phyloP scores from a whole-genome alignment of 2,888 invertebrate species.

The Tenthredo mesomela region DNA sequence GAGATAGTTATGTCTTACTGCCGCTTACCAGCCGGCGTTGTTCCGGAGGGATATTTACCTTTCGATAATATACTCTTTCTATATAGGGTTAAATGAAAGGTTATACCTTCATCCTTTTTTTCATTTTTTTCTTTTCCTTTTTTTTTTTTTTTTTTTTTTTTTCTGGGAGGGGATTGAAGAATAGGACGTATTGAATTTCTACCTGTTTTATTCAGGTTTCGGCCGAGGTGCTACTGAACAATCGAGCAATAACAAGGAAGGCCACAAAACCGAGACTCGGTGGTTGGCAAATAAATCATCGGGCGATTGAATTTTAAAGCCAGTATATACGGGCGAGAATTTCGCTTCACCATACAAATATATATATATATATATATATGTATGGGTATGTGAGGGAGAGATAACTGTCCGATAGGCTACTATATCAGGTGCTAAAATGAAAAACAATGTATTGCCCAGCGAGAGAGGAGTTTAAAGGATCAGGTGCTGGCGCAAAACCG shows the following conservation, averaged over 20 bases:
- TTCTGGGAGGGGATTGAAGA: not conserved
- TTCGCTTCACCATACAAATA: not conserved
- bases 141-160: not conserved
- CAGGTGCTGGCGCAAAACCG: slow-evolving; percentile 23
- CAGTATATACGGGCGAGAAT: slow-evolving; percentile 7
- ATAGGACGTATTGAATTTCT: not conserved
- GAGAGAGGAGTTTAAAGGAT: slow-evolving; percentile 41
- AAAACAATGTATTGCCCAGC: slow-evolving; percentile 37
- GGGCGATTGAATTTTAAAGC: slow-evolving; percentile 36
- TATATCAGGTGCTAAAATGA: slow-evolving; percentile 42
- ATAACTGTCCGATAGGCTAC: slow-evolving; percentile 13
- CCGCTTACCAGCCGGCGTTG: not conserved
- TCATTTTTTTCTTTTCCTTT: too few species aligned
- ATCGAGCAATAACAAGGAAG: slow-evolving; percentile 22
- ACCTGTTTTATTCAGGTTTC: not conserved
- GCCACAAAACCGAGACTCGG: not conserved
- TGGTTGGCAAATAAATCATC: slow-evolving; percentile 32
- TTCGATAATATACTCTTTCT: not conserved
- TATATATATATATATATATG: not conserved
- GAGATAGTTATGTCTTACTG: not conserved
- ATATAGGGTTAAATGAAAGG: not conserved
- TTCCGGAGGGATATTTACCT: slow-evolving; percentile 8
- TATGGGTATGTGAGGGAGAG: not conserved
- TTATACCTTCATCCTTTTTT: not conserved
- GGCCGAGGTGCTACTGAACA: not conserved